Percentiles rank a stretch among this genome's conserved stretches.
These are phyloP conservation scores for Epistrophe grossulariae DNA, from an alignment of 2,888 invertebrate species.

Conservation along the genomic window DNA sequence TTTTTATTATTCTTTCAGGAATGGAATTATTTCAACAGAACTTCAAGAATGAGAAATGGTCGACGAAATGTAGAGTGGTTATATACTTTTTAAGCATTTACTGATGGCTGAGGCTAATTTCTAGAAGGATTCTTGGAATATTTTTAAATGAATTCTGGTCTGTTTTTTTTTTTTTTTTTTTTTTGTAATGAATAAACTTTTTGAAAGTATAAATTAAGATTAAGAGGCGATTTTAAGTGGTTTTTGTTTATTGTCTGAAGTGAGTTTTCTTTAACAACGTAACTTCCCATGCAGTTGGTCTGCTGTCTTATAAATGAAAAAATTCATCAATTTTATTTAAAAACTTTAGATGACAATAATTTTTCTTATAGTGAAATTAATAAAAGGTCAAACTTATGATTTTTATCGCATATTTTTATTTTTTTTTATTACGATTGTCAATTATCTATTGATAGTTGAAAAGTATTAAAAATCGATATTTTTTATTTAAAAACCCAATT, in stretches of 20 bases:
- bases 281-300: neutral
- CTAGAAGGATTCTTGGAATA: neutral
- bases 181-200: neutral
- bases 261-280: neutral
- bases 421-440: too few relatives aligned
- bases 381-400: too few relatives aligned
- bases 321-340: neutral
- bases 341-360: too few relatives aligned
- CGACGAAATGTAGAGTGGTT: constrained; percentile 60
- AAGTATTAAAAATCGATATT: too few relatives aligned
- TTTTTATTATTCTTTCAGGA: neutral
- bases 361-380: too few relatives aligned
- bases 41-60: constrained; percentile 27
- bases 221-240: constrained; percentile 25
- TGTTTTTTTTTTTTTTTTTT: constrained; percentile 2
- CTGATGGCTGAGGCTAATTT: constrained; percentile 50
- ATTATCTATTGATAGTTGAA: too few relatives aligned
- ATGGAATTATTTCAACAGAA: constrained; percentile 26
- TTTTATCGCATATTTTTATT: too few relatives aligned
- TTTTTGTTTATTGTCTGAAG: constrained; percentile 10
- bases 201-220: constrained; percentile 2
- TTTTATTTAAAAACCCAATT: too few relatives aligned
- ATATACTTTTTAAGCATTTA: constrained; percentile 37
- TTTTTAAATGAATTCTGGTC: neutral
- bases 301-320: neutral